Percentiles rank a stretch among this genome's conserved stretches.
Evolutionary conservation across 2,113 vertebrate genomes (phyloP).

Genomic region (Chauna torquata): DNA sequence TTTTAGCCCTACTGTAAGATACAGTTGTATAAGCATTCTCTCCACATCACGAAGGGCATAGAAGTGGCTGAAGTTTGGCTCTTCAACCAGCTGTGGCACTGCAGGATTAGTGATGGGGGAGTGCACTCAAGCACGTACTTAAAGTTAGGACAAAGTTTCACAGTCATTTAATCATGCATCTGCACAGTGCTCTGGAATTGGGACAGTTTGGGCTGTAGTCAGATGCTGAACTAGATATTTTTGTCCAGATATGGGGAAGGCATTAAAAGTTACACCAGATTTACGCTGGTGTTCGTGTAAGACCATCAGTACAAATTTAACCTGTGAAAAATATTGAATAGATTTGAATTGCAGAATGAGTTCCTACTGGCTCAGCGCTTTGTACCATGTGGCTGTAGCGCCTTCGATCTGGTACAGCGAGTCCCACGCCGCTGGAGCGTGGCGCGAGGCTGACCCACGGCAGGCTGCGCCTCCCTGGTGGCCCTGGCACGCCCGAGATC

Average conservation of each 20-base stretch:
- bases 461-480: background rate
- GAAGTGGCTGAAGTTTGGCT: slow-evolving; percentile 12
- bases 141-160: background rate
- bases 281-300: background rate
- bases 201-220: background rate
- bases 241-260: background rate
- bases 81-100: slow-evolving; percentile 36
- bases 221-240: background rate
- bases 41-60: background rate
- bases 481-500: no score
- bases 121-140: background rate
- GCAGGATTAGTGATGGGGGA: slow-evolving; percentile 9
- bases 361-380: background rate
- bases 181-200: rapidly evolving
- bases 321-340: background rate
- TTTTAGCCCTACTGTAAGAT: rapidly evolving
- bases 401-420: background rate
- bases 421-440: background rate
- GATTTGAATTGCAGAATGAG: background rate
- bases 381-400: background rate
- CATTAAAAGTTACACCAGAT: background rate
- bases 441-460: background rate
- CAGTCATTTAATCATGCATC: background rate
- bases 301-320: background rate
- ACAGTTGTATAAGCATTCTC: background rate